Percentiles rank a stretch among this genome's conserved stretches.
Evolutionary conservation across 2,113 vertebrate genomes (phyloP).

Genomic region (Aptenodytes patagonicus): DNA sequence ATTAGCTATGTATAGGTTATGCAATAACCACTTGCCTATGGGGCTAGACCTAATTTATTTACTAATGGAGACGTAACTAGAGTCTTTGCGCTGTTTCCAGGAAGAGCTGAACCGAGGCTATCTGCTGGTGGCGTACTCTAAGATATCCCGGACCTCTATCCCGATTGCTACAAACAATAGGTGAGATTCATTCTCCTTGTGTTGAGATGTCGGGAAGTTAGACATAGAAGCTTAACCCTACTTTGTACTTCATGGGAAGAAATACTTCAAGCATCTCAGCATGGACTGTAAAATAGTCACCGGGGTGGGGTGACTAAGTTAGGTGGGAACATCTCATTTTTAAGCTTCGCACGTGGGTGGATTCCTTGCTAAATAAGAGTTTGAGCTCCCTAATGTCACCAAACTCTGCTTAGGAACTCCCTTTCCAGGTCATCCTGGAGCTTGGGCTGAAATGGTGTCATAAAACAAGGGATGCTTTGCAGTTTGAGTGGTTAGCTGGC

Average conservation of each 20-base stretch:
- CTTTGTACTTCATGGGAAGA: background rate
- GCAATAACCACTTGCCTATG: background rate
- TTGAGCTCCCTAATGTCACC: background rate
- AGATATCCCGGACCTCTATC: background rate
- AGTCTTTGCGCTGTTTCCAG: background rate
- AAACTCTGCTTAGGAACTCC: background rate
- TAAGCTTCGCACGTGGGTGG: background rate
- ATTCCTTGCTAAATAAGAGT: background rate
- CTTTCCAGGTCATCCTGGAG: background rate
- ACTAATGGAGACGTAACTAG: background rate
- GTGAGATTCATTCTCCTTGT: too few species aligned
- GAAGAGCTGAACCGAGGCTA: background rate
- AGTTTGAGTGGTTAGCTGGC: background rate
- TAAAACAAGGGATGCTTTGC: background rate
- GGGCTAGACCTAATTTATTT: background rate
- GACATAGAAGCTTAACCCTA: background rate
- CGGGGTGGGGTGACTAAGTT: rapidly evolving
- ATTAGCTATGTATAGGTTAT: background rate
- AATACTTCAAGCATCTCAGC: background rate
- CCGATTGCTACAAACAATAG: background rate
- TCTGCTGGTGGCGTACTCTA: background rate
- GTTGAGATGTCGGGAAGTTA: background rate
- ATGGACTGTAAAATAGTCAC: background rate
- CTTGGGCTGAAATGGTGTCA: background rate
- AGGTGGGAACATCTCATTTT: background rate